Evolutionary conservation across 1,140 invertebrate genomes (phyloP).

Genomic region (Metopolophium dirhodum): DNA sequence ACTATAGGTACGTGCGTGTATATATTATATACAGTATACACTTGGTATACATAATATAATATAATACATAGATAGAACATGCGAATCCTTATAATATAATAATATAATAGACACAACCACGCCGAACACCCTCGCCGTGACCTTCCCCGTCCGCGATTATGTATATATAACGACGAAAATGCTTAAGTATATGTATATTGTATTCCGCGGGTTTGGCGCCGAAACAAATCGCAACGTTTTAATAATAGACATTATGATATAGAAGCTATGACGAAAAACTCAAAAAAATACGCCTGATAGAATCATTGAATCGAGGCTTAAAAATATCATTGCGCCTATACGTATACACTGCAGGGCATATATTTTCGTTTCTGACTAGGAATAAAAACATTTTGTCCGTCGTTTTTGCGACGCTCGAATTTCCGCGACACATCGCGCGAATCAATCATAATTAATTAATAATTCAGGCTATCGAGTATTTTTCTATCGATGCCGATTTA

Average conservation of each 20-base stretch:
- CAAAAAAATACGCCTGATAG: not conserved
- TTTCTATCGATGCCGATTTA: too few relatives aligned
- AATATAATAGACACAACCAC: not conserved
- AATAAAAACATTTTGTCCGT: not conserved
- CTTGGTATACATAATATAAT: not conserved
- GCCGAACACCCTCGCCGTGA: not conserved
- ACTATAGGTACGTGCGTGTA: not conserved
- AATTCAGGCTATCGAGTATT: not conserved
- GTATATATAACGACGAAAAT: not conserved
- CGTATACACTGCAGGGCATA: not conserved
- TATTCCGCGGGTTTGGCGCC: not conserved
- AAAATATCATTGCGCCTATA: not conserved
- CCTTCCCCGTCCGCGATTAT: not conserved
- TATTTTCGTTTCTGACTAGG: not conserved
- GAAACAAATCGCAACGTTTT: constrained; percentile 1
- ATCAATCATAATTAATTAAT: too few relatives aligned
- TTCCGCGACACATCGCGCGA: too few relatives aligned
- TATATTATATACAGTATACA: not conserved
- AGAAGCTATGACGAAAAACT: not conserved
- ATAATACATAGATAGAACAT: not conserved
- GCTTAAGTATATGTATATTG: not conserved
- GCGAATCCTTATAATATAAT: not conserved
- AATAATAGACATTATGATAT: constrained; percentile 13
- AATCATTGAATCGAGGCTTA: not conserved
- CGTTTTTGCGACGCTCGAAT: not conserved